phyloP scores from a whole-genome alignment of 1,140 invertebrate genomes.

The Araneus ventricosus region DNA sequence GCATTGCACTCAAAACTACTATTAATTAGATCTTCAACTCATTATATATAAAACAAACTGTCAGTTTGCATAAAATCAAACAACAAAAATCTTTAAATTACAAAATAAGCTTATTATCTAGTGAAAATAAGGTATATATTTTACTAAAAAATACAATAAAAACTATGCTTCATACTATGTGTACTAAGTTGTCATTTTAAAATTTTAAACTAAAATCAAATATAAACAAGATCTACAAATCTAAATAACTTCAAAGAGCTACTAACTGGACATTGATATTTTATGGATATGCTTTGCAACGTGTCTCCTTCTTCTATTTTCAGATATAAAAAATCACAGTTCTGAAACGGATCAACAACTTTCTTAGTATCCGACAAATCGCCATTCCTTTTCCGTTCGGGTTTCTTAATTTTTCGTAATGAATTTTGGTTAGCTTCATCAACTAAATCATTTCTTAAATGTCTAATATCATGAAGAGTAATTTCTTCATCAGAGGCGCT shows the following conservation, averaged over 20 bases:
- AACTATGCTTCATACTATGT: background rate
- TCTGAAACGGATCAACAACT: slow-evolving; percentile 42
- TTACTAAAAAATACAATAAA: background rate
- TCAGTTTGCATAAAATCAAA: no score
- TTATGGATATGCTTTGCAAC: slow-evolving; percentile 65
- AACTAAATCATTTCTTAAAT: slow-evolving; percentile 22
- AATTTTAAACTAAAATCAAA: background rate
- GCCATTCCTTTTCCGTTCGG: slow-evolving; percentile 7
- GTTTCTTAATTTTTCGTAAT: slow-evolving; percentile 66
- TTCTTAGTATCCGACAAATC: background rate
- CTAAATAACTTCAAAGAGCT: background rate
- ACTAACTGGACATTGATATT: slow-evolving; percentile 70
- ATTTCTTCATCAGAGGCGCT: slow-evolving; percentile 67
- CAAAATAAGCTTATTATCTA: no score
- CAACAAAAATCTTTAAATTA: no score
- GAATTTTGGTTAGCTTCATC: background rate
- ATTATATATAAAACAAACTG: no score
- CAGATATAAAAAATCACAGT: slow-evolving; percentile 57
- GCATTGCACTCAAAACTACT: no score
- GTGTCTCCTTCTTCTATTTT: slow-evolving; percentile 65
- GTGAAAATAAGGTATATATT: no score
- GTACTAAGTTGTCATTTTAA: background rate
- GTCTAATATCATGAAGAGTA: slow-evolving; percentile 63
- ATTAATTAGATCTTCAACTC: no score
- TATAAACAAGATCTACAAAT: background rate